Percentiles rank a stretch among this genome's conserved stretches.
These are phyloP conservation scores for Orientallactaga sibirica DNA, from an alignment of 2,797 vertebrate species.

Conservation along the genomic window DNA sequence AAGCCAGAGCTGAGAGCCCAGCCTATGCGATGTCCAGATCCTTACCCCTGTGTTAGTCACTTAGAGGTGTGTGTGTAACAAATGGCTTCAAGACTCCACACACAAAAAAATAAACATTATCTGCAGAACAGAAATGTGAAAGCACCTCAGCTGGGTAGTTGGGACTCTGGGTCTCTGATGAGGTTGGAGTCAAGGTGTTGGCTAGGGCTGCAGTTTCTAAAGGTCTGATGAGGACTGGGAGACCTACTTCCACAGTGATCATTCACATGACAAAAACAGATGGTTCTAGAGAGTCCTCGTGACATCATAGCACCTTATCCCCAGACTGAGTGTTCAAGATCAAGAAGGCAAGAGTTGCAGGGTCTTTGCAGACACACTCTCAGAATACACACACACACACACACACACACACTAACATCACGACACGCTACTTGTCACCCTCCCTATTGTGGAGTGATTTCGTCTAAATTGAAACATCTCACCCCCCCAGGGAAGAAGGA, in stretches of 20 bases:
- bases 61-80: background rate
- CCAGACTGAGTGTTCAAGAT: background rate
- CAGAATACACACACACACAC: background rate
- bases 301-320: too few relatives aligned
- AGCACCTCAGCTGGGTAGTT: background rate
- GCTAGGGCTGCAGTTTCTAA: background rate
- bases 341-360: background rate
- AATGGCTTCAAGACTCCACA: background rate
- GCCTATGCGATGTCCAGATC: background rate
- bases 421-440: background rate
- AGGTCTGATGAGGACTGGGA: background rate
- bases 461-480: background rate
- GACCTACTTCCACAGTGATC: background rate
- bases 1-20: background rate
- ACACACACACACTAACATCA: too few relatives aligned
- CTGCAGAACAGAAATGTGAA: background rate
- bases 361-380: background rate
- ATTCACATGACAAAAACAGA: background rate
- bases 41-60: background rate
- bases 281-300: background rate
- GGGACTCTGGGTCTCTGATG: background rate
- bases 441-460: background rate
- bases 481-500: background rate
- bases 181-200: background rate
- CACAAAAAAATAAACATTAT: slow-evolving; percentile 17